These are phyloP conservation scores for Bicyclus anynana DNA, from an alignment of 1,140 invertebrate species.

Conservation along the genomic window DNA sequence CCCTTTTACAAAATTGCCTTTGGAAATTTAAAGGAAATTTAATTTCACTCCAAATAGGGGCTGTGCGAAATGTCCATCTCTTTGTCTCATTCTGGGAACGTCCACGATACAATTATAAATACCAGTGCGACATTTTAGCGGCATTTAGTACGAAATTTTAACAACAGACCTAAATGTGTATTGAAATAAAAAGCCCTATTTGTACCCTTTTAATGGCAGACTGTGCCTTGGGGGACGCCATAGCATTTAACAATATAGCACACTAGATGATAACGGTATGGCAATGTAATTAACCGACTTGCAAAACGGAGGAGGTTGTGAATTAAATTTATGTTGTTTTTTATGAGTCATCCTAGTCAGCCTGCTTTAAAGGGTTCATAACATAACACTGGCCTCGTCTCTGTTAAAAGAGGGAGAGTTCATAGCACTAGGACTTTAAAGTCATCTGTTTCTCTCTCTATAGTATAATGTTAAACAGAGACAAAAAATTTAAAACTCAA, in stretches of 20 bases:
- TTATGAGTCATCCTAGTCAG: no score
- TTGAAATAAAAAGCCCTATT: conserved; percentile 10
- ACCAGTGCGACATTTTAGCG: conserved; percentile 11
- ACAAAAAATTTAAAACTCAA: no score
- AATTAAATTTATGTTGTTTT: no score
- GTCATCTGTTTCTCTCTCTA: no score
- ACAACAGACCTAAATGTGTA: conserved; percentile 8
- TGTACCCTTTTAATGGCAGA: conserved; percentile 3
- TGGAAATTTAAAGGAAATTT: conserved; percentile 9
- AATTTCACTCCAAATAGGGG: conserved; percentile 8
- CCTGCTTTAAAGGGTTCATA: no score
- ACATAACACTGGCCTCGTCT: no score
- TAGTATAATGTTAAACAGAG: no score
- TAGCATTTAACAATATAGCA: conserved; percentile 21
- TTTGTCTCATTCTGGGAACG: conserved; percentile 1
- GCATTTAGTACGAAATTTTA: conserved; percentile 11
- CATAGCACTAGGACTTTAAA: no score
- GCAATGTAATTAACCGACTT: no score
- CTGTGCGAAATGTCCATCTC: neutral
- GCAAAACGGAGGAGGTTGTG: no score
- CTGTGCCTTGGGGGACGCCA: neutral
- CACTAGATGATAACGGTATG: neutral
- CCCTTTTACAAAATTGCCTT: neutral
- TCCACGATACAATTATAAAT: conserved; percentile 11
- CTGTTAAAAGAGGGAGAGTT: no score